These are phyloP conservation scores for Suillia variegata DNA, from an alignment of 2,888 invertebrate genomes.

Conservation along the genomic window DNA sequence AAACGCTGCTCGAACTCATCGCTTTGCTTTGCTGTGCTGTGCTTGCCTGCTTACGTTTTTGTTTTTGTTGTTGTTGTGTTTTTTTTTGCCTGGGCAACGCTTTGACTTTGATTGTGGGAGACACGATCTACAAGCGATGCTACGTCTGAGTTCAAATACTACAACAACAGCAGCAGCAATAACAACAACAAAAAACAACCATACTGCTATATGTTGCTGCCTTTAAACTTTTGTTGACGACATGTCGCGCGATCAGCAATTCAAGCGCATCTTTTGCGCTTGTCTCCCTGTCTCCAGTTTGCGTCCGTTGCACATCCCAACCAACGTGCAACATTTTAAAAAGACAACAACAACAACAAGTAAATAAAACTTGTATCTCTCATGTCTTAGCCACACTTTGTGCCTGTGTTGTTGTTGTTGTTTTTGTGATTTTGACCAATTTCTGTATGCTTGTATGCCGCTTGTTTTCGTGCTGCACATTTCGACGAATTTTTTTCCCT, in stretches of 20 bases:
- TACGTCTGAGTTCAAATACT: neutral
- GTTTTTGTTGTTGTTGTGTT: no score
- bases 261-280: conserved; percentile 35
- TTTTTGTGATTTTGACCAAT: conserved; percentile 5
- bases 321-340: conserved; percentile 22
- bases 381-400: conserved; percentile 54
- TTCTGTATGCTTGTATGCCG: conserved; percentile 28
- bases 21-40: no score
- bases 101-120: conserved; percentile 35
- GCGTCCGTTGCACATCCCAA: neutral
- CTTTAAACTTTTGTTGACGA: no score
- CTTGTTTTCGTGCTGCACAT: conserved; percentile 42
- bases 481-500: no score
- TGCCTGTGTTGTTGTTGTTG: conserved; percentile 12
- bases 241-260: conserved; percentile 41
- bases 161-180: neutral
- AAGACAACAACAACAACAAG: no score
- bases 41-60: no score
- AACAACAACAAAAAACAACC: neutral
- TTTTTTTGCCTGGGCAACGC: no score
- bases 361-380: conserved; percentile 50
- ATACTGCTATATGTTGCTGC: neutral
- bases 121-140: conserved; percentile 43
- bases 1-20: neutral
- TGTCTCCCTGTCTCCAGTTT: conserved; percentile 20